phyloP scores from a whole-genome alignment of 2,888 invertebrate species.

The Heliconius hortense region DNA sequence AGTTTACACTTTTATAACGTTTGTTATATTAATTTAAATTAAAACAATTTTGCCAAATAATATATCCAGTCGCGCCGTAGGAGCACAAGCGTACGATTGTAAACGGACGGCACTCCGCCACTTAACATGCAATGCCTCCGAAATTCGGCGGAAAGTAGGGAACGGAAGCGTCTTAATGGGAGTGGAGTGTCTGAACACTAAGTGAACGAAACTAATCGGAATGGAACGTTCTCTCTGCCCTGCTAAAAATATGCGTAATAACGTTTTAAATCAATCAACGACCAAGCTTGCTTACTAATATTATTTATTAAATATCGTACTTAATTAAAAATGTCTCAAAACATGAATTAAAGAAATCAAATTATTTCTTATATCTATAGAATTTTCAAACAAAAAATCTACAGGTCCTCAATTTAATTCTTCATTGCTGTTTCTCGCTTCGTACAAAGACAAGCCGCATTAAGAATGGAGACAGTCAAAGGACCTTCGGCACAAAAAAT shows the following conservation, averaged over 20 bases:
- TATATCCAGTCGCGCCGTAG: neutral
- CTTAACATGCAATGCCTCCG: too few species aligned
- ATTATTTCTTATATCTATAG: neutral
- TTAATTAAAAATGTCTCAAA: neutral
- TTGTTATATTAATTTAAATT: neutral
- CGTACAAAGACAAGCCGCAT: constrained; percentile 37
- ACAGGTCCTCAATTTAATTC: constrained; percentile 20
- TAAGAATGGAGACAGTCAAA: constrained; percentile 27
- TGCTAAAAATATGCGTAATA: too few species aligned
- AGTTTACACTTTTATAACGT: too few species aligned
- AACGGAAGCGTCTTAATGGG: too few species aligned
- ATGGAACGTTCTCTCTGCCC: too few species aligned
- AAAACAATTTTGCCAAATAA: too few species aligned
- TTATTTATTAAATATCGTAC: neutral
- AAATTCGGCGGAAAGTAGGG: too few species aligned
- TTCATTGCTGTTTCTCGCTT: constrained; percentile 24
- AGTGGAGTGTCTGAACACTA: too few species aligned
- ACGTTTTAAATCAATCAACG: neutral
- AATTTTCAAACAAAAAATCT: neutral
- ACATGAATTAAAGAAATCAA: neutral
- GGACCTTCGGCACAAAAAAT: constrained; percentile 33
- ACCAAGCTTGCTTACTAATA: too few species aligned
- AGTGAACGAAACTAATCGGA: too few species aligned
- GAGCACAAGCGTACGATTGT: neutral
- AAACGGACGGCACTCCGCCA: neutral